phyloP scores from a whole-genome alignment of 2,888 invertebrate species.

The Lycaena phlaeas region DNA sequence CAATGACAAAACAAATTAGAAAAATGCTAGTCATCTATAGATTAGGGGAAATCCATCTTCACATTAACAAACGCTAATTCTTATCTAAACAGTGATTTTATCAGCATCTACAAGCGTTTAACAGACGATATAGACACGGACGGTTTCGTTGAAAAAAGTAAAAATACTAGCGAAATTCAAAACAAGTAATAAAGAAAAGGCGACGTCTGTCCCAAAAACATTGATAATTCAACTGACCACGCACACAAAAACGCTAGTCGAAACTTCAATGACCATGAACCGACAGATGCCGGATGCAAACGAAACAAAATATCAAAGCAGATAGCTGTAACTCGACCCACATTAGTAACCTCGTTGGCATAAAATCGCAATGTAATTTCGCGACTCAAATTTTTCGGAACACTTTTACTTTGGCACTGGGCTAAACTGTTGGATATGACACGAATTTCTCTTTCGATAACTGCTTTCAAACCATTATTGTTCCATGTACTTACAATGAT shows the following conservation, averaged over 20 bases:
- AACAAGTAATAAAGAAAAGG: neutral
- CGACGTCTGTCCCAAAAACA: conserved; percentile 2
- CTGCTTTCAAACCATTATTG: conserved; percentile 9
- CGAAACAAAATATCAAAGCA: conserved; percentile 47
- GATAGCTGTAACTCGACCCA: conserved; percentile 68
- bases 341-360: conserved; percentile 62
- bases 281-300: conserved; percentile 35
- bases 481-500: neutral
- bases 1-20: too few relatives aligned
- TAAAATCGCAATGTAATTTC: conserved; percentile 72
- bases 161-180: conserved; percentile 4
- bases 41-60: too few relatives aligned
- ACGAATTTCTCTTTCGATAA: conserved; percentile 69
- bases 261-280: conserved; percentile 44
- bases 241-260: conserved; percentile 15
- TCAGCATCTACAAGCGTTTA: too few relatives aligned
- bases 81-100: too few relatives aligned
- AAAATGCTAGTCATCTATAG: too few relatives aligned
- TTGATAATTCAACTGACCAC: conserved; percentile 2
- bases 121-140: too few relatives aligned
- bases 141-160: too few relatives aligned
- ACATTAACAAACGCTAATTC: too few relatives aligned
- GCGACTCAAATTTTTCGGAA: conserved; percentile 67
- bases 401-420: conserved; percentile 67
- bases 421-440: conserved; percentile 52